Base-by-base conservation (phyloP, 1,140 invertebrate genomes). In the Diplogasteroides magnus region DNA sequence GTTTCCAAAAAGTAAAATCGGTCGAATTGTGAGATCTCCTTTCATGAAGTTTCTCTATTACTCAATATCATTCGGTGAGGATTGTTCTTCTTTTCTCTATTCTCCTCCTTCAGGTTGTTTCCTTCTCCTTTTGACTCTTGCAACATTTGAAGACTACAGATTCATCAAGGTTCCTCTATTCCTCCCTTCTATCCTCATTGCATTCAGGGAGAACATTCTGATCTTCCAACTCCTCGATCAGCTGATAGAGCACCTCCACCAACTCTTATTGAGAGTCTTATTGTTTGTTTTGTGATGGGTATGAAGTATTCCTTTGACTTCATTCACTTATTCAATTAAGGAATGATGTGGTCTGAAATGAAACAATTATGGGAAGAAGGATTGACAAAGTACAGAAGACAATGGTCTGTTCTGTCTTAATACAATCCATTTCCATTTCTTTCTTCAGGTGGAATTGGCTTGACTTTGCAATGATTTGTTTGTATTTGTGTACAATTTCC, bases 401-500 rank as follows among this genome's bases (percentile, higher is more conserved):
- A 97, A 84, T 87, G 96, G 68, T n/a, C n/a, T n/a, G n/a, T n/a
- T n/a, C n/a, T n/a, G n/a, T n/a, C n/a, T n/a, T n/a, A n/a, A n/a
- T n/a, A n/a, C n/a, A n/a, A n/a, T n/a, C n/a, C n/a, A n/a, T n/a
- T n/a, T n/a, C n/a, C n/a, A n/a, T n/a, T n/a, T n/a, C n/a, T n/a
- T n/a, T n/a, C n/a, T n/a, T n/a, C n/a, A n/a, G n/a, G 37, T 97
- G 94, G 94, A 97, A 97, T 82, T 92, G 96, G 75, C 90, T 97
- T 2, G 94, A 97, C 83, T 96, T 95, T 79, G 90, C 95, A 75
- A 94, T 86, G 85, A 81, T 86, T 15, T 85, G 84, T 19, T 80
- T 86, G 11, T 86, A 86, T 75, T 77, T 86, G 23, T 84, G 84
- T 67, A 85, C 85, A 19, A 83, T 86, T 67, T 83, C 84, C 2